Conservation (phyloP, 2,113 vertebrate species). For the Podarcis cretensis region DNA sequence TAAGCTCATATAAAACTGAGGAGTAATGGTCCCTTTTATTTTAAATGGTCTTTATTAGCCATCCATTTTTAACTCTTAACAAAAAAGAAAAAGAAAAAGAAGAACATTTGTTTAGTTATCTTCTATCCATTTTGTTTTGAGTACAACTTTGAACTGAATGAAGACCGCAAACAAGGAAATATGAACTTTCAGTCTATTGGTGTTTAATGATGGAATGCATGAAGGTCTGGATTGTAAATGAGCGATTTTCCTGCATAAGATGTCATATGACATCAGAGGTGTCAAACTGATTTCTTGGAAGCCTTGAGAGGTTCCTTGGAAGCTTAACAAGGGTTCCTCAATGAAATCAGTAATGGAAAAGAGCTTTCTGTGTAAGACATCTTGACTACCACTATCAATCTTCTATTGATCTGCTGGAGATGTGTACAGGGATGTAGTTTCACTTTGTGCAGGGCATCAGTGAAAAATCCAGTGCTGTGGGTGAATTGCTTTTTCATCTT, state of each 20-base stretch:
- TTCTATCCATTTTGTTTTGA: conserved; percentile 49
- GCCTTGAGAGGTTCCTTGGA: background rate
- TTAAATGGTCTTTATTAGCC: conserved; percentile 85
- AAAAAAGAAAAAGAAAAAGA: conserved; percentile 44
- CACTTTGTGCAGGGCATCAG: background rate
- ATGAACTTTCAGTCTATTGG: background rate
- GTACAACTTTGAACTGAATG: conserved; percentile 40
- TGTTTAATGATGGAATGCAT: background rate
- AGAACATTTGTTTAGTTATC: conserved; percentile 67
- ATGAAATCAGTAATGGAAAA: background rate
- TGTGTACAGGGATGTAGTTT: background rate
- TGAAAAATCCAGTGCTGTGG: background rate
- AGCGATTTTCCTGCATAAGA: background rate
- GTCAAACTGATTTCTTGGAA: background rate
- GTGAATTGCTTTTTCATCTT: background rate
- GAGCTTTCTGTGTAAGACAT: background rate
- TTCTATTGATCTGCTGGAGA: background rate
- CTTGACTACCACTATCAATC: background rate
- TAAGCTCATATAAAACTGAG: conserved; percentile 84
- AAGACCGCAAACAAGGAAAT: conserved; percentile 39
- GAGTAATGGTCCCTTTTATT: conserved; percentile 86
- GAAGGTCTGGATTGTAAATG: background rate
- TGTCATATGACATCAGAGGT: background rate
- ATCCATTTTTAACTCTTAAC: conserved; percentile 77
- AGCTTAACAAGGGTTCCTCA: background rate